A percentile compares a stretch with the other conserved stretches of the same genome.
Conservation (phyloP, 2,113 vertebrate genomes). For the Alectura lathami region DNA sequence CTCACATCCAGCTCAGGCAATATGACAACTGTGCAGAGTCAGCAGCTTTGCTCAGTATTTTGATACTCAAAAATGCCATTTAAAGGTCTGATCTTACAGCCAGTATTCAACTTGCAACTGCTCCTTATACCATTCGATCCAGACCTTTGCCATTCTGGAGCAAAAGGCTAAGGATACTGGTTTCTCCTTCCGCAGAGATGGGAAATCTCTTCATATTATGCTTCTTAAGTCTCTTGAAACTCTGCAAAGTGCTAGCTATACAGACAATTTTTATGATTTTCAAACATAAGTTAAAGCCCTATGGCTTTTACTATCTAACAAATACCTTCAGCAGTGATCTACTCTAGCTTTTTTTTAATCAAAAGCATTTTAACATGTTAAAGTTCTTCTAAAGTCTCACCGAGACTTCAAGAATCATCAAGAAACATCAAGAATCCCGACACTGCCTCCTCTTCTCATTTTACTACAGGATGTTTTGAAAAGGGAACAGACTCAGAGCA, state of each 20-base stretch:
- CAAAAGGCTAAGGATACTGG: neutral
- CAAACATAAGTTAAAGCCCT: neutral
- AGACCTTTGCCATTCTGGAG: neutral
- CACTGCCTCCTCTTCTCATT: rapidly evolving
- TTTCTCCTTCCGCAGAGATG: neutral
- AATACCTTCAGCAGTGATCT: neutral
- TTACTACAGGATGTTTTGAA: neutral
- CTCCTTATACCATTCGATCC: neutral
- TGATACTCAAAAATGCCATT: neutral
- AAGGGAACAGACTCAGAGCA: neutral
- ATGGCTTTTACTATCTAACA: neutral
- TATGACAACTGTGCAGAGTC: neutral
- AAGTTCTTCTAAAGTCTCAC: neutral
- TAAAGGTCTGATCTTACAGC: neutral
- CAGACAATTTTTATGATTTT: neutral
- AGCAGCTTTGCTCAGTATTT: neutral
- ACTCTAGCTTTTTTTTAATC: neutral
- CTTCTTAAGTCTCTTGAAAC: neutral
- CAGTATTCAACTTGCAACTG: neutral
- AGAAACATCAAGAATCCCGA: neutral
- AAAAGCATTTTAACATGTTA: neutral
- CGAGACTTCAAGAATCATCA: neutral
- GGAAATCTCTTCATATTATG: neutral
- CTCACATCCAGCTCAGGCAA: neutral
- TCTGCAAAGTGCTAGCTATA: neutral